Conservation (phyloP, 2,113 vertebrate species). For the Podilymbus podiceps region DNA sequence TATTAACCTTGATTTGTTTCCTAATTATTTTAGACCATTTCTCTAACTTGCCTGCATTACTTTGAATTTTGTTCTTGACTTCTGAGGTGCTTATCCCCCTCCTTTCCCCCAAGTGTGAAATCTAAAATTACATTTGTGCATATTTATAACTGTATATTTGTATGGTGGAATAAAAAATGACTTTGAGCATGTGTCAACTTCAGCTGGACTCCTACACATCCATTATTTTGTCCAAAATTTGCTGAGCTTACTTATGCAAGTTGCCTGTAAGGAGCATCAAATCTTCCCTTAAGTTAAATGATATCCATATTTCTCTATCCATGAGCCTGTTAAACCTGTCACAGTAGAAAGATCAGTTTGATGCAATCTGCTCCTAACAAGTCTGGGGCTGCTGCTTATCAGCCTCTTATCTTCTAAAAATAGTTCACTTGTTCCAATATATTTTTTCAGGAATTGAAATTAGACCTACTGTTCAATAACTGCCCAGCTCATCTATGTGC, state of each 20-base stretch:
- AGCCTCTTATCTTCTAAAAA: constrained; percentile 28
- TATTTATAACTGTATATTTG: neutral
- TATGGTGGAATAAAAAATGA: neutral
- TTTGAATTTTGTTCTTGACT: neutral
- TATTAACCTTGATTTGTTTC: neutral
- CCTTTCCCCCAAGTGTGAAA: neutral
- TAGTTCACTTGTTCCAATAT: neutral
- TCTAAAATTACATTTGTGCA: neutral
- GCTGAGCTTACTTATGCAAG: neutral
- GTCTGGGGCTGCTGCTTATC: constrained; percentile 17
- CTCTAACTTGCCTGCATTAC: neutral
- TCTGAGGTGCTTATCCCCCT: neutral
- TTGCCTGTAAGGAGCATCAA: neutral
- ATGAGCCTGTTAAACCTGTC: neutral
- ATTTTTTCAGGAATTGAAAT: constrained; percentile 19
- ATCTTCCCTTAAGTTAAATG: neutral
- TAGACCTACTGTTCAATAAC: neutral
- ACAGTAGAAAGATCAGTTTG: neutral
- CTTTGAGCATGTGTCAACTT: neutral
- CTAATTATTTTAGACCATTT: neutral
- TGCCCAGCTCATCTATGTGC: neutral
- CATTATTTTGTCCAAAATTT: neutral
- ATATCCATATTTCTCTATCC: neutral
- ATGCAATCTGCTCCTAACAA: neutral
- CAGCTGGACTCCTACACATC: neutral